These are phyloP conservation scores for Smittia sp. DNA, from an alignment of 2,888 invertebrate genomes.

Conservation along the genomic window DNA sequence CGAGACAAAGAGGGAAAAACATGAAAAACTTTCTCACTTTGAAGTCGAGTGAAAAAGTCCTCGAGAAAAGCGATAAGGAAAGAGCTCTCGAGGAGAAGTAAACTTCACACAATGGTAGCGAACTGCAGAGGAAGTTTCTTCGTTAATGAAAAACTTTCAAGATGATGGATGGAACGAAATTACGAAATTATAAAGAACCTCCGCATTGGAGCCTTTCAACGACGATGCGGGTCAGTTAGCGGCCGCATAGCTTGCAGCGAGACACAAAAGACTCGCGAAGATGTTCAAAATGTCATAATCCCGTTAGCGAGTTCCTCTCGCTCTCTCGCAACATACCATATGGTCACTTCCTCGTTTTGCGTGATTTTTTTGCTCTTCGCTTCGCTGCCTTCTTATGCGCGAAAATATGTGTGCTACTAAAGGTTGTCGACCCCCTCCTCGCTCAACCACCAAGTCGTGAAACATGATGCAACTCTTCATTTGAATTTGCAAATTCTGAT, in stretches of 20 bases:
- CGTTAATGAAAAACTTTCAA: too few species aligned
- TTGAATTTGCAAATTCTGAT: too few species aligned
- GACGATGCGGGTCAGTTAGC: neutral
- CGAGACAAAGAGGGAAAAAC: neutral
- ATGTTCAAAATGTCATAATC: neutral
- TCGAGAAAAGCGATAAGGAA: neutral
- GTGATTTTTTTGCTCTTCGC: neutral
- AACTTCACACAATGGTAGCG: neutral
- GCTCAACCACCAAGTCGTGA: too few species aligned
- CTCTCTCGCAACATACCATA: neutral
- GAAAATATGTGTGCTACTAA: neutral
- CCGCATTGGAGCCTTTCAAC: neutral
- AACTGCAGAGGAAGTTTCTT: too few species aligned
- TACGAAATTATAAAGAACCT: neutral
- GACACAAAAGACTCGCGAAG: neutral
- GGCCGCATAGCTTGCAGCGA: neutral
- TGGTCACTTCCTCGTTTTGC: slow-evolving; percentile 2
- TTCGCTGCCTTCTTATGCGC: neutral
- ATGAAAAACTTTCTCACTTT: neutral
- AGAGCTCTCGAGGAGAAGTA: neutral
- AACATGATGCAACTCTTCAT: too few species aligned
- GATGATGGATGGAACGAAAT: neutral
- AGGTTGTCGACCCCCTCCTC: neutral
- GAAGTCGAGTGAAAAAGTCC: neutral
- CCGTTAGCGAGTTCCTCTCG: neutral